Evolutionary conservation across 2,888 invertebrate species (phyloP), one percentile per base, ranked within the genome.

Genomic region (Falcaria lacertinaria): DNA sequence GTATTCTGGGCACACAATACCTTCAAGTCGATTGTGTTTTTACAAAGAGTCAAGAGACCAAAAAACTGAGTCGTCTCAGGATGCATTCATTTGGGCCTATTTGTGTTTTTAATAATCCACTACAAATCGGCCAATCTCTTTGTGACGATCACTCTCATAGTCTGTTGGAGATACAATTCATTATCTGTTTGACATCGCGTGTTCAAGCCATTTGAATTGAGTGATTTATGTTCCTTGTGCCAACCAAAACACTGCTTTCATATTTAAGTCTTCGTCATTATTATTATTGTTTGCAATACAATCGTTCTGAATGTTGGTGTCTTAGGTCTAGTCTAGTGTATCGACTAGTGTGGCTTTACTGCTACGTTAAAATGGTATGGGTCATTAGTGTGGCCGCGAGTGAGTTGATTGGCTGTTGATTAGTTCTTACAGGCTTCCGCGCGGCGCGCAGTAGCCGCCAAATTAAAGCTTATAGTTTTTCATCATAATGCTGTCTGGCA

Each of bases 121-220:
- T 66, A 77, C 80, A 80, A 79, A 85, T 83, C 83, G 69, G 73
- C 71, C 80, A 74, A 82, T 77, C 80, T 78, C 64, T 64, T 64
- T 69, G 69, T 73, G 68, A 68, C 66, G 61, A 64, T 72, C 70
- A 60, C 64, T 70, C 61, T 62, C 67, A 52, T 48, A 44, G 47
- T 52, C 57, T 67, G 61, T 68, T 73, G 62, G 63, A 69, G 66
- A 68, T 54, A 60, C 65, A 51, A 60, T 74, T 67, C 71, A 73
- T 79, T 77, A 78, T 80, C 66, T 71, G 66, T 74, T 74, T 75
- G 78, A 77, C 73, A 68, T 71, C 58, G 58, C 57, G 65, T 65
- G 71, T 73, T 74, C 71, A 61, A 63, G 52, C 44, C 55, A 55
- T 66, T 70, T 69, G 64, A 69, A 70, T 69, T 47, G 54, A 57